These are phyloP conservation scores for Menura novaehollandiae DNA, from an alignment of 2,113 vertebrate genomes.

Conservation along the genomic window DNA sequence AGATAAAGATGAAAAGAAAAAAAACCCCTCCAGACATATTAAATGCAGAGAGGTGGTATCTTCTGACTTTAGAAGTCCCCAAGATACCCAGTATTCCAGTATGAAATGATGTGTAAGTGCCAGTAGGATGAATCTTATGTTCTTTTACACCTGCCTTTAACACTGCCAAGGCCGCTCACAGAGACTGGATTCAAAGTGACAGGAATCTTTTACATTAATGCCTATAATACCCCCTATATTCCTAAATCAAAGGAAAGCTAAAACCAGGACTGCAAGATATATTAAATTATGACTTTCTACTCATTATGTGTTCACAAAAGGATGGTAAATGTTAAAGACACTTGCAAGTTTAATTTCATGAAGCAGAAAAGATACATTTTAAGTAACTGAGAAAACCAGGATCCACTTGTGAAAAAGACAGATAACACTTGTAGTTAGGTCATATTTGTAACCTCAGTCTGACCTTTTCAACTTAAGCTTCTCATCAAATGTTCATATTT, in stretches of 20 bases:
- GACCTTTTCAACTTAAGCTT: neutral
- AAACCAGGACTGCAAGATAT: neutral
- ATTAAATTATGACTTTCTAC: neutral
- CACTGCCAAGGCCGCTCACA: neutral
- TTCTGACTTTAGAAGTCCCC: neutral
- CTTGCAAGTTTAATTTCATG: neutral
- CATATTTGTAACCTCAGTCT: neutral
- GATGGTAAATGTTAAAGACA: neutral
- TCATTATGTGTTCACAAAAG: neutral
- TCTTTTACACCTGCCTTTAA: neutral
- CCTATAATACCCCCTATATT: neutral
- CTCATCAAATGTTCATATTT: neutral
- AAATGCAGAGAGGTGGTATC: neutral
- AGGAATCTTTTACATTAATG: neutral
- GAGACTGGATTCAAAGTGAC: neutral
- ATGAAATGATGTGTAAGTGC: neutral
- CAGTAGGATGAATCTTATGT: neutral
- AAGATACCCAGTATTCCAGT: neutral
- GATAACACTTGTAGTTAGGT: neutral
- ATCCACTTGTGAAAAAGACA: neutral
- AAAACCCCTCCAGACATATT: neutral
- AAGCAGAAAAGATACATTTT: neutral
- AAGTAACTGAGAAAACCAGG: neutral
- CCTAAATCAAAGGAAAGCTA: neutral
- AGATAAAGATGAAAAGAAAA: neutral